Evolutionary conservation across 2,113 vertebrate species (phyloP).

Genomic region (Hiodon tergisus): DNA sequence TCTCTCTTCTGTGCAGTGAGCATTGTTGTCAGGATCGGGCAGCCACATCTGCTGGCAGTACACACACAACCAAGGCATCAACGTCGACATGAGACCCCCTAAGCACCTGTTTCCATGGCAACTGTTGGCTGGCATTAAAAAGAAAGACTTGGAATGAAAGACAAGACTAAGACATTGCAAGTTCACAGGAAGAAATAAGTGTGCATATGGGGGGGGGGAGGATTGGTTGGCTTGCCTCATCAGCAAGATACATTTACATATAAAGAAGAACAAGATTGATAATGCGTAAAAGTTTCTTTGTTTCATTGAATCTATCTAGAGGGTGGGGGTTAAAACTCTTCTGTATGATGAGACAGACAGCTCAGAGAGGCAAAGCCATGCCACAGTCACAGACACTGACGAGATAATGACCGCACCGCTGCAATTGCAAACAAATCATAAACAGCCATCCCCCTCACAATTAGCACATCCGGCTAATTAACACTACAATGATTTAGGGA

Average conservation of each 20-base stretch:
- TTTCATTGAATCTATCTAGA: background rate
- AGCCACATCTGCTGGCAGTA: slow-evolving; percentile 56
- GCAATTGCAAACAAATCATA: slow-evolving; percentile 5
- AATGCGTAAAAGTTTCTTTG: background rate
- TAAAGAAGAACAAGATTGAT: slow-evolving; percentile 6
- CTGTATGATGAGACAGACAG: no score
- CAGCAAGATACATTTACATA: background rate
- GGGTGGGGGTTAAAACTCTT: background rate
- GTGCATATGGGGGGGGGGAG: background rate
- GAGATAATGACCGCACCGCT: background rate
- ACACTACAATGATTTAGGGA: background rate
- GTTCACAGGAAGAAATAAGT: slow-evolving; percentile 31
- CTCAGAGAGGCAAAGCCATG: no score
- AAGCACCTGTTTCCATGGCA: slow-evolving; percentile 69
- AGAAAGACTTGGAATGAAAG: slow-evolving; percentile 27
- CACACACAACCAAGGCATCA: slow-evolving; percentile 45
- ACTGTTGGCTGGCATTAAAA: slow-evolving; percentile 60
- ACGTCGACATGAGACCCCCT: slow-evolving; percentile 56
- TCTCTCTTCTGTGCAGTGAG: slow-evolving; percentile 32
- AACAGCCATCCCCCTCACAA: slow-evolving; percentile 21
- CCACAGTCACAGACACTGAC: background rate
- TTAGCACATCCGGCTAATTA: slow-evolving; percentile 20
- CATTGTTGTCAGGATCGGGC: slow-evolving; percentile 39
- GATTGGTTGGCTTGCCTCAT: background rate
- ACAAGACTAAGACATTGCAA: slow-evolving; percentile 36